A percentile compares a stretch with the other conserved stretches of the same genome.
Evolutionary conservation across 2,888 invertebrate species (phyloP).

Genomic region (Erebia palarica): DNA sequence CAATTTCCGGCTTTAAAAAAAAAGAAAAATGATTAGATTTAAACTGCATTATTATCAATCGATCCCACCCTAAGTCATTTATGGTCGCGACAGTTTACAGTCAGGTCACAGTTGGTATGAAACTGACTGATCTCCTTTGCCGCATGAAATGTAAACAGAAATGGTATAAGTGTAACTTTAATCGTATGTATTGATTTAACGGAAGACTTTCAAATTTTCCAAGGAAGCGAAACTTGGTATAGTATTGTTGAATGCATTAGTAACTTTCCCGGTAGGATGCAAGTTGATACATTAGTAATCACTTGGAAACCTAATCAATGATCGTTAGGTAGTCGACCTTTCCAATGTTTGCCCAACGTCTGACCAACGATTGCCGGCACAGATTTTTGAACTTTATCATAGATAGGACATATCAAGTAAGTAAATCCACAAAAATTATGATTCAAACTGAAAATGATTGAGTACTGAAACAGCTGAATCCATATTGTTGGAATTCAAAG

Average conservation of each 20-base stretch:
- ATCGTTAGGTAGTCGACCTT: slow-evolving; percentile 68
- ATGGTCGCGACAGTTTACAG: no score
- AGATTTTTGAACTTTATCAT: not conserved
- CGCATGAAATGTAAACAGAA: slow-evolving; percentile 19
- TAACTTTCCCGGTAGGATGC: slow-evolving; percentile 48
- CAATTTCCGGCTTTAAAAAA: no score
- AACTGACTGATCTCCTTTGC: no score
- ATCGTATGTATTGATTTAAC: slow-evolving; percentile 32
- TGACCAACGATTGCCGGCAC: slow-evolving; percentile 22
- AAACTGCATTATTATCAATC: no score
- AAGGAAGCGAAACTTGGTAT: slow-evolving; percentile 26
- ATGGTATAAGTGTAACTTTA: slow-evolving; percentile 21
- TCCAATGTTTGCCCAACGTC: slow-evolving; percentile 64
- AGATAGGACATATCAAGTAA: not conserved
- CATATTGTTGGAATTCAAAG: no score
- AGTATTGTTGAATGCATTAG: slow-evolving; percentile 32
- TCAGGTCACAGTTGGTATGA: no score
- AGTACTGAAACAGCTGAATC: no score
- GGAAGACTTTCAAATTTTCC: slow-evolving; percentile 34
- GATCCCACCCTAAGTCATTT: no score
- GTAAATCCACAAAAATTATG: no score
- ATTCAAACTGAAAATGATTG: no score
- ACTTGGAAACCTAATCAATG: slow-evolving; percentile 61
- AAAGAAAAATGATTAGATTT: no score
- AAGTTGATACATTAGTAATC: slow-evolving; percentile 64